Percentiles rank a stretch among this genome's conserved stretches.
phyloP scores from a whole-genome alignment of 2,113 vertebrate genomes.

The Ascaphus truei region DNA sequence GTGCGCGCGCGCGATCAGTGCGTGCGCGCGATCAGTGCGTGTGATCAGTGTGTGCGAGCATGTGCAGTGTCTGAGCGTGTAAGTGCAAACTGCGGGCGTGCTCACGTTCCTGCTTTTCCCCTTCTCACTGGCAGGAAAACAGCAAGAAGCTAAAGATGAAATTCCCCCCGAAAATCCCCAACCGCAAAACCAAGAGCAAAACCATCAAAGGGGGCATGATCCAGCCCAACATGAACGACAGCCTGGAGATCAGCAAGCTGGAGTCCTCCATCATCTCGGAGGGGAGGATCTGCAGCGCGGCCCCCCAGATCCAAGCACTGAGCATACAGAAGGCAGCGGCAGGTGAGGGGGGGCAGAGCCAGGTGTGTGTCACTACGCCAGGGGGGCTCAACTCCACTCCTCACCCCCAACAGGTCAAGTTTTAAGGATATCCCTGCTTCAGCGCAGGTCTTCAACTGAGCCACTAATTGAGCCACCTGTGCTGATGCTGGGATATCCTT shows the following conservation, averaged over 20 bases:
- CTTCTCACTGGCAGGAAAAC: slow-evolving; percentile 77
- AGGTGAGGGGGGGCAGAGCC: slow-evolving; percentile 61
- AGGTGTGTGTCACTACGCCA: no score
- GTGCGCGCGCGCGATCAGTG: no score
- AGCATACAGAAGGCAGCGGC: slow-evolving; percentile 88
- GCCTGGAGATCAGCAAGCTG: slow-evolving; percentile 90
- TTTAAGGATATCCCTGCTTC: no score
- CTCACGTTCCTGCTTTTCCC: slow-evolving; percentile 19
- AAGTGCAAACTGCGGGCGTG: no score
- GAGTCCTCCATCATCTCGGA: slow-evolving; percentile 86
- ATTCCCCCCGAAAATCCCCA: slow-evolving; percentile 97
- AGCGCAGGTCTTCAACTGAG: no score
- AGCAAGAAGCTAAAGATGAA: slow-evolving; percentile 99
- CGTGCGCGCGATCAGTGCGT: no score
- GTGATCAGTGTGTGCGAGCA: no score
- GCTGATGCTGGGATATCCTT: no score
- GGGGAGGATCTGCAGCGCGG: slow-evolving; percentile 74
- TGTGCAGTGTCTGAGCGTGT: no score
- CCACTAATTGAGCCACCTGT: not conserved
- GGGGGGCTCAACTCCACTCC: no score
- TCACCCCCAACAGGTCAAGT: no score
- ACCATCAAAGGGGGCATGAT: slow-evolving; percentile 86
- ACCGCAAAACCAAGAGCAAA: slow-evolving; percentile 97
- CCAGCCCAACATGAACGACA: slow-evolving; percentile 89
- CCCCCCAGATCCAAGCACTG: slow-evolving; percentile 87